Conservation (phyloP, 2,888 invertebrate species). For the Pandemis cinnamomeana region DNA sequence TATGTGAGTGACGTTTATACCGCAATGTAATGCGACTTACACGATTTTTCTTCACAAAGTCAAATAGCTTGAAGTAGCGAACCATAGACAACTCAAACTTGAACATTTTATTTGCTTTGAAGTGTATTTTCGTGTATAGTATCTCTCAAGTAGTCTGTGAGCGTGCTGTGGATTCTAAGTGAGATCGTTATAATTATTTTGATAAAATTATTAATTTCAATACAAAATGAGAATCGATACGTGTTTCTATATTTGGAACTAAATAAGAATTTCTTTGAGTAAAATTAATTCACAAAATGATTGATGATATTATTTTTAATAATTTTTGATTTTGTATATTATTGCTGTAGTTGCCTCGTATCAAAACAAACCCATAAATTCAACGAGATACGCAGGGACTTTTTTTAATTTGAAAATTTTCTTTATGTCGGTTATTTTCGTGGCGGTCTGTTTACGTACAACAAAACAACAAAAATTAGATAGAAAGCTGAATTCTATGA, state of each 20-base stretch:
- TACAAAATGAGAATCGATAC: not conserved
- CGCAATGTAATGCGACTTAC: too few relatives aligned
- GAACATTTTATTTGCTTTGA: too few relatives aligned
- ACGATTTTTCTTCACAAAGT: not conserved
- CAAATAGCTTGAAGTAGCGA: not conserved
- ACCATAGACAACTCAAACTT: not conserved
- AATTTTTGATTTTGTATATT: not conserved
- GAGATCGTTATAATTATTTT: not conserved
- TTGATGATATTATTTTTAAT: not conserved
- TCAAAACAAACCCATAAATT: slow-evolving; percentile 8
- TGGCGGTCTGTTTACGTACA: slow-evolving; percentile 41
- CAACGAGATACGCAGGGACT: slow-evolving; percentile 19
- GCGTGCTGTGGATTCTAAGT: not conserved
- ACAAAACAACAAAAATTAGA: slow-evolving; percentile 21
- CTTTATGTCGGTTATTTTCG: slow-evolving; percentile 51
- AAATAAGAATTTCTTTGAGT: too few relatives aligned
- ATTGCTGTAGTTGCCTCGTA: not conserved
- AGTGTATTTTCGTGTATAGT: too few relatives aligned
- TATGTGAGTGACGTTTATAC: too few relatives aligned
- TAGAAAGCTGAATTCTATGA: slow-evolving; percentile 24
- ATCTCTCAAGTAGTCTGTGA: too few relatives aligned
- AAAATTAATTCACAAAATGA: too few relatives aligned
- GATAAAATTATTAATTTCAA: not conserved
- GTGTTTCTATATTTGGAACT: too few relatives aligned
- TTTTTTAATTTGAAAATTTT: slow-evolving; percentile 37